Percentiles rank a stretch among this genome's conserved stretches.
These are phyloP conservation scores for Samia ricini DNA, from an alignment of 1,140 invertebrate genomes.

Conservation along the genomic window DNA sequence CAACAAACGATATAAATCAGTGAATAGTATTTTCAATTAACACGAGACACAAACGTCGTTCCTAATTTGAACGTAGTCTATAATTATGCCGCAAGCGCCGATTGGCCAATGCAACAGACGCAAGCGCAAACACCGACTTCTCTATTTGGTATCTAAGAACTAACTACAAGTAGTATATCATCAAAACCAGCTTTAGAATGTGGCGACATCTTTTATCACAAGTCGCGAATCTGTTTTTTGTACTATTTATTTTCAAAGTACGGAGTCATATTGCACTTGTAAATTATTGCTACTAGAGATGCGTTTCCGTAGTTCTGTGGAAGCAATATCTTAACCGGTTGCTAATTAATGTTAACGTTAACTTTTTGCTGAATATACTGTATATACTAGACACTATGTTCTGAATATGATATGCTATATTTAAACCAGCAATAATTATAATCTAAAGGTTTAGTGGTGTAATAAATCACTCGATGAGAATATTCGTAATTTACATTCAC, in stretches of 20 bases:
- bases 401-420: too few species aligned
- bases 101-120: slow-evolving; percentile 42
- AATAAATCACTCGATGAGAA: neutral
- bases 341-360: neutral
- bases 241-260: slow-evolving; percentile 65
- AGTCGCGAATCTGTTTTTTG: slow-evolving; percentile 63
- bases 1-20: slow-evolving; percentile 45
- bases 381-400: too few species aligned
- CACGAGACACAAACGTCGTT: slow-evolving; percentile 45
- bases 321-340: slow-evolving; percentile 51
- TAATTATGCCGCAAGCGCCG: slow-evolving; percentile 53
- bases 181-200: slow-evolving; percentile 47
- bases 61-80: slow-evolving; percentile 68
- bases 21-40: slow-evolving; percentile 57
- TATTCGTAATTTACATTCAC: neutral
- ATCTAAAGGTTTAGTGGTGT: too few species aligned
- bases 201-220: slow-evolving; percentile 73
- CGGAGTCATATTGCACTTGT: slow-evolving; percentile 68
- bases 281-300: slow-evolving; percentile 72
- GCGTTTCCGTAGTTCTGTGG: slow-evolving; percentile 75
- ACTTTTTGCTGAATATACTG: too few species aligned
- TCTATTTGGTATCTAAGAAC: slow-evolving; percentile 58
- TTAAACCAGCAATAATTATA: too few species aligned
- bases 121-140: slow-evolving; percentile 25
- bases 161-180: slow-evolving; percentile 54